Evolutionary conservation across 92 coral and sea anemone genomes (phyloP), one percentile per base, ranked within the genome.

Genomic region (Bergia sp.): DNA sequence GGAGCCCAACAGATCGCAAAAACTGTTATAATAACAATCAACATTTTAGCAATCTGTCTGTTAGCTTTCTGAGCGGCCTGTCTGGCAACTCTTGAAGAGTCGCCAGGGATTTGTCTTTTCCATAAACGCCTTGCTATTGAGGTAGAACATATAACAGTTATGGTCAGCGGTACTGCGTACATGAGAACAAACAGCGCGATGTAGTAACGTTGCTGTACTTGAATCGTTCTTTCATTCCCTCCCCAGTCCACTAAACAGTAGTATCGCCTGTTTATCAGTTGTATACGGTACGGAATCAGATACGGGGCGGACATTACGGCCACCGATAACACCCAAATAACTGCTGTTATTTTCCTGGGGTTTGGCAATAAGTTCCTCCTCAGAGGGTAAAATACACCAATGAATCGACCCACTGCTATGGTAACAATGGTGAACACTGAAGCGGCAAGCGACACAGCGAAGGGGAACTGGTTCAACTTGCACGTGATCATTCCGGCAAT

Each of bases 1-100:
- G 98, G 98, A 57, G 92, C 88, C 89, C 96, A 92, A 58, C 93
- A 95, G 12, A 92, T 47, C 2, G 96, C 93, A 74, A 95, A 95
- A 1, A 91, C 92, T 9, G 77, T 58, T 23, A 95, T 94, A 16
- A 95, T 90, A 13, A 77, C 83, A 69, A 95, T 50, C 7, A 95
- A 95, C 81, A 95, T 88, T 42, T 86, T 90, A 21, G 92, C 79
- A 66, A 92, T 91, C 76, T 86, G 94, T 66, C 92, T 91, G 57
- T 93, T 95, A 39, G 87, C 91, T 41, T 73, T 76, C 41, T 77
- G 82, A 29, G 93, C 91, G 16, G 85, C 80, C 55, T 77, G 87
- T 49, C 86, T 69, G 4, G 74, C 37, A 47, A 53, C 53, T 0
- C 37, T 58, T 10, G 88, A 83, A 1, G 86, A 80, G 13, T 88